Evolutionary conservation across 2,888 invertebrate species (phyloP), one percentile per base, ranked within the genome.

Genomic region (Rapana venosa): DNA sequence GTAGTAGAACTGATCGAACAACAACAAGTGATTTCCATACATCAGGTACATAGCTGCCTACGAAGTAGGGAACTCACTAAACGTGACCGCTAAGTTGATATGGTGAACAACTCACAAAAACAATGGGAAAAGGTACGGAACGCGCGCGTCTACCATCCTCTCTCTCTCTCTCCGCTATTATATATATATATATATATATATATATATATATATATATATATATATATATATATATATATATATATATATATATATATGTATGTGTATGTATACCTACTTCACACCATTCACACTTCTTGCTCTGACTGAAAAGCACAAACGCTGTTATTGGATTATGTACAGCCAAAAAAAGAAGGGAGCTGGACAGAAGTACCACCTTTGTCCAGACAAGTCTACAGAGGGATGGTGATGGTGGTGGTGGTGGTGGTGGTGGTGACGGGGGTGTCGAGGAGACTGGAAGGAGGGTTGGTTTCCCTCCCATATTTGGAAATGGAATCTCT

Each of bases 41-140:
- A 47, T 83, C 81, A 83, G 81, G 81, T 47, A 83, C 81, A 58
- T 90, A 83, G 90, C 88, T 88, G 88, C 88, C 88, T 88, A 88
- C 88, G 88, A 88, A 88, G 88, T 88, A 36, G 88, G 58, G 79
- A 88, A 79, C 88, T 56, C 88, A 86, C 86, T 86, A 86, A 66
- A 86, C 61, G 61, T 35, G 86, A 66, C 61, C 61, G 66, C 66
- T 85, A 13, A 13, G 8, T 66, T 86, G 86, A 86, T 86, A 86
- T 86, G 86, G 86, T 61, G 86, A 56, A 30, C 15, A 58, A 58
- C n/a, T 47, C 47, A 47, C 47, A 47, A 47, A 47, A 56, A n/a
- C 30, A 58, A 26, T n/a, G 84, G 58, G 86, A 20, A 58, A 32
- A 35, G 35, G 66, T 26, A 66, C 13, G 17, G 2, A 47, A 47